Base-by-base conservation (phyloP, 2,888 invertebrate genomes). In the Heliothis peltigera region DNA sequence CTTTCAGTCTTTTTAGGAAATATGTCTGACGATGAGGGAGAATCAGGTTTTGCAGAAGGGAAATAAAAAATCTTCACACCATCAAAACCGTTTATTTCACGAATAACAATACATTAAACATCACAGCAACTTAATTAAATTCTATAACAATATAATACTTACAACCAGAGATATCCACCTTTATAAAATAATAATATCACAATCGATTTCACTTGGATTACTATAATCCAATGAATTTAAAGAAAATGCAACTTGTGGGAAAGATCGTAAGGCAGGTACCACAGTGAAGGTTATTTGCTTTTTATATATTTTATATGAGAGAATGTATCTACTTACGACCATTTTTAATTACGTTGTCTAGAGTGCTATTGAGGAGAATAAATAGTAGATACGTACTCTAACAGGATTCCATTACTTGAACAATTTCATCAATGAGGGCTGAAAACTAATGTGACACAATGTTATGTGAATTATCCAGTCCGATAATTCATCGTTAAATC, bases 61-160 rank as follows among this genome's bases (percentile, higher is more conserved):
- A 43, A 35, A 39, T 15, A 25, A 25, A 22, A 43, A 64, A 3
- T 44, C 21, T 53, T 21, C 47, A 17, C 64, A 69, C 60, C 63
- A 64, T 70, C 51, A 67, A 73, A 63, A 61, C 62, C 52, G 67
- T 82, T 68, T 80, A 80, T 69, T 80, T 67, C 53, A 64, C 60
- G 46, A 65, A 68, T 66, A 71, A 81, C 35, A 80, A 62, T 61
- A 78, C 60, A 73, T 65, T 63, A 67, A 64, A 74, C 63, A 75
- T 73, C 73, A 79, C 76, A 79, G 65, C 62, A 79, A 70, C 75
- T 69, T 77, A 80, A 70, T 74, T 71, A 77, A 71, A 49, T 53
- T 73, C 59, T 65, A 70, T 66, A 68, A 70, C 62, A 73, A 74
- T 66, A 73, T 68, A 82, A 77, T 80, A 78, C 73, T 78, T 80